Evolutionary conservation across 2,888 invertebrate genomes (phyloP).

Genomic region (Drosophila borealis): DNA sequence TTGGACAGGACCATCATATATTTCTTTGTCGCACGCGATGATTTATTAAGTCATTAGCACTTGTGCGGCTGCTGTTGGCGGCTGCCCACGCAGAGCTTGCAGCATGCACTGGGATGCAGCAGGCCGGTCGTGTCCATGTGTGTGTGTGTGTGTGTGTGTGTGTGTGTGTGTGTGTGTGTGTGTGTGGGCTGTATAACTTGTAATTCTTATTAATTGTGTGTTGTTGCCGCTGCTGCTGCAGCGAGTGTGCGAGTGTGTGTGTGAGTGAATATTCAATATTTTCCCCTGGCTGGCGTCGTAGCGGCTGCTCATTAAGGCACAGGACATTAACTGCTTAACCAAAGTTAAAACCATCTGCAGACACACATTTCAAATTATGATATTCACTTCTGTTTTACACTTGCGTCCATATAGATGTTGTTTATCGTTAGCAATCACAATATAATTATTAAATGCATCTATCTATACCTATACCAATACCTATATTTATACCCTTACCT

Average conservation of each 20-base stretch:
- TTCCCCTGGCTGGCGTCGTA: slow-evolving; percentile 18
- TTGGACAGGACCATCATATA: slow-evolving; percentile 63
- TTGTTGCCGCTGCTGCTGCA: slow-evolving; percentile 39
- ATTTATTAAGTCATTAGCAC: slow-evolving; percentile 84
- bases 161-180: slow-evolving; percentile 13
- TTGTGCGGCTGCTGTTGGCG: slow-evolving; percentile 74
- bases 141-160: slow-evolving; percentile 19
- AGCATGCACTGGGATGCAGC: slow-evolving; percentile 34
- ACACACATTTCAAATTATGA: slow-evolving; percentile 15
- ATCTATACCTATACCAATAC: too few species aligned
- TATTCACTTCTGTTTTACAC: neutral
- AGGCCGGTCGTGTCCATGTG: slow-evolving; percentile 22
- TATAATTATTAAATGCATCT: too few species aligned
- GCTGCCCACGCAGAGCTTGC: slow-evolving; percentile 60
- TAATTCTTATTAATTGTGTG: slow-evolving; percentile 84
- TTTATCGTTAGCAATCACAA: too few species aligned
- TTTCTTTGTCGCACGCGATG: slow-evolving; percentile 82
- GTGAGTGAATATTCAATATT: slow-evolving; percentile 38
- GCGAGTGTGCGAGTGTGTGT: slow-evolving; percentile 4
- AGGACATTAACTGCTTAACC: slow-evolving; percentile 47
- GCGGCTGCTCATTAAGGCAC: slow-evolving; percentile 46
- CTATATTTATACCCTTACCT: too few species aligned
- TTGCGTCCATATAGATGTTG: too few species aligned
- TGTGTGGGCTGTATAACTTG: slow-evolving; percentile 73
- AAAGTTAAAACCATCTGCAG: slow-evolving; percentile 33